Percentiles rank a stretch among this genome's conserved stretches.
Evolutionary conservation across 2,888 invertebrate species (phyloP).

Genomic region (Eilema depressum): DNA sequence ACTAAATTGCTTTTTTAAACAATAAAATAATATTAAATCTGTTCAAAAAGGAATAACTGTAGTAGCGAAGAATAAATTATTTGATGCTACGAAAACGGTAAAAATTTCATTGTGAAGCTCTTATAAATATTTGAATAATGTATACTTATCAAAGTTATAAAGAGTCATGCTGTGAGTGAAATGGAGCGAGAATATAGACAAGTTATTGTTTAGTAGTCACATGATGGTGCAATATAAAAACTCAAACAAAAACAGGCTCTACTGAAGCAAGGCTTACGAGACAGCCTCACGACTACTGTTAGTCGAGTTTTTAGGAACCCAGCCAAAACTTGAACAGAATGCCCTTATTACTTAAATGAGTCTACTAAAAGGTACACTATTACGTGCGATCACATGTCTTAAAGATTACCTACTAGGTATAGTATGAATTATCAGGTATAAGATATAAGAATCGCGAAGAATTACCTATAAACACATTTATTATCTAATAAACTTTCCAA

Average conservation of each 20-base stretch:
- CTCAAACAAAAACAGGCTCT: slow-evolving; percentile 4
- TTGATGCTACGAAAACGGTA: not conserved
- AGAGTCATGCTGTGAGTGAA: slow-evolving; percentile 44
- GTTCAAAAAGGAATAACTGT: not conserved
- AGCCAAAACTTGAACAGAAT: slow-evolving; percentile 12
- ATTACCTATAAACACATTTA: too few relatives aligned
- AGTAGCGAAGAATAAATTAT: not conserved
- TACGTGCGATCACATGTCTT: too few relatives aligned
- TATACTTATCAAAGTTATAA: slow-evolving; percentile 51
- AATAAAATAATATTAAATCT: not conserved
- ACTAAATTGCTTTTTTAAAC: not conserved
- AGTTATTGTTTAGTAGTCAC: slow-evolving; percentile 36
- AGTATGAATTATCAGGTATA: too few relatives aligned
- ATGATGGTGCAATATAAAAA: slow-evolving; percentile 23
- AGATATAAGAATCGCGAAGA: too few relatives aligned
- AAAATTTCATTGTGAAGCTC: not conserved
- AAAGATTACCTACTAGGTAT: too few relatives aligned
- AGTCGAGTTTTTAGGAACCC: slow-evolving; percentile 11
- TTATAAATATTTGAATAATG: slow-evolving; percentile 47
- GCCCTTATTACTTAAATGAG: not conserved
- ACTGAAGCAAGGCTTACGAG: slow-evolving; percentile 27
- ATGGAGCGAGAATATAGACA: slow-evolving; percentile 53
- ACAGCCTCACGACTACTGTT: not conserved
- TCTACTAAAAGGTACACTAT: not conserved
- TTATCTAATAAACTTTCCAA: too few relatives aligned